Evolutionary conservation across 2,888 invertebrate genomes (phyloP), one percentile per base, ranked within the genome.

Genomic region (Mesochorus sp.): DNA sequence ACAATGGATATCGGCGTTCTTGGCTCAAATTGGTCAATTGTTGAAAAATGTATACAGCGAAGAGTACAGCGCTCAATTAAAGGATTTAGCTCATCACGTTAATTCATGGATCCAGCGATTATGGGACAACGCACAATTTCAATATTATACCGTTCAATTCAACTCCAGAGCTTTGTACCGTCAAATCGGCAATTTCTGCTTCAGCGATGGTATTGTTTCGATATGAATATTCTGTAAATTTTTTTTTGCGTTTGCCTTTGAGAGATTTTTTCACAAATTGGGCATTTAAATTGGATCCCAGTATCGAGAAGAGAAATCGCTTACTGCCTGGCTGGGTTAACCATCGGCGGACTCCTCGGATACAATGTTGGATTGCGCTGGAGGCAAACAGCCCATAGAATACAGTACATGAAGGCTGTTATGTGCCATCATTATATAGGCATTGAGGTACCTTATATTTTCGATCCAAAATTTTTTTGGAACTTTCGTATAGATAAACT

Each of bases 371-470:
- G 91, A 2, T 57, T 89, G 28, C 88, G 89, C 75, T 86, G 91
- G 84, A 86, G 86, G 51, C 86, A 85, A 81, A 80, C 79, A 37
- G 81, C 89, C 39, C 85, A 84, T 47, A 85, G 91, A 74, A 80
- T 90, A 61, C 89, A 91, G 72, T 91, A 91, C 77, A 92, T 93
- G 91, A 91, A 91, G 88, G 92, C 92, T 31, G 83, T 92, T 26
- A 91, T 92, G 81, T 92, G 92, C 80, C 90, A 90, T 77, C 88
- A 89, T 82, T 92, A 92, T 83, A 85, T 90, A 71, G 92, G 92
- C 79, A 84, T 89, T 49, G 92, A 92, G 89, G 92, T 92, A 90
- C 75, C 2, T n/a, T n/a, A 44, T 44, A 39, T 51, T 14, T 47
- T n/a, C 26, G 21, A 44, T 12, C 3, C 28, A n/a, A n/a, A n/a